Base-by-base conservation (phyloP, 2,113 vertebrate species). In the Ranitomeya imitator region DNA sequence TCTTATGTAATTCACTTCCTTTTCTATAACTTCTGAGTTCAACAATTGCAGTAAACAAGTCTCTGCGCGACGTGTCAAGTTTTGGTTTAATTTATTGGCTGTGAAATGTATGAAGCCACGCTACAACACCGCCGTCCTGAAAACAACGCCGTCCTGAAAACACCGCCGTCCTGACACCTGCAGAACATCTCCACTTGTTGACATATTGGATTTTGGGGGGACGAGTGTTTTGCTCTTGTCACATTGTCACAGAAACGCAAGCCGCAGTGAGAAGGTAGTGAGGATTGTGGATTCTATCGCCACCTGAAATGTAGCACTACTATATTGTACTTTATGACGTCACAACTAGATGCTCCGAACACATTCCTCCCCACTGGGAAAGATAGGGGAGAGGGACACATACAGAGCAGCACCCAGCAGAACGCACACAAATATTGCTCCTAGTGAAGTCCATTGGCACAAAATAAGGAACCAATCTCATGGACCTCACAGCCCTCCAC, bases 141-240 rank as follows among this genome's bases (percentile, higher is more conserved):
- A 31, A 31, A 31, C 26, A 31, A 1, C 26, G 26, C 26, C 26
- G 2, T 31, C 26, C 26, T 31, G 26, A 31, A 31, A 31, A 31
- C 26, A 31, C 26, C 26, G 26, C 26, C 26, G 26, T 31, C 89
- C 81, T 86, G 90, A 86, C 88, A 78, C 88, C 81, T 31, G 7
- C n/a, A 51, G 90, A 91, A 84, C 85, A 89, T 23, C 37, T 88
- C 16, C 1, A 71, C 8, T 85, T 89, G 81, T 88, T 92, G 51
- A n/a, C 78, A 90, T 87, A 60, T 73, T 65, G 80, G 67, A 73
- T 87, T 87, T 81, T n/a, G 15, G 12, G 61, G 37, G 74, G 69
- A 45, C 63, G 81, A 87, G 73, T 79, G 76, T 45, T 59, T 87
- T 81, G 37, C 52, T 81, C 67, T 87, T 87, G 86, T 87, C 77